phyloP scores from a whole-genome alignment of 2,797 vertebrate species.

The Sebastolobus alascanus region DNA sequence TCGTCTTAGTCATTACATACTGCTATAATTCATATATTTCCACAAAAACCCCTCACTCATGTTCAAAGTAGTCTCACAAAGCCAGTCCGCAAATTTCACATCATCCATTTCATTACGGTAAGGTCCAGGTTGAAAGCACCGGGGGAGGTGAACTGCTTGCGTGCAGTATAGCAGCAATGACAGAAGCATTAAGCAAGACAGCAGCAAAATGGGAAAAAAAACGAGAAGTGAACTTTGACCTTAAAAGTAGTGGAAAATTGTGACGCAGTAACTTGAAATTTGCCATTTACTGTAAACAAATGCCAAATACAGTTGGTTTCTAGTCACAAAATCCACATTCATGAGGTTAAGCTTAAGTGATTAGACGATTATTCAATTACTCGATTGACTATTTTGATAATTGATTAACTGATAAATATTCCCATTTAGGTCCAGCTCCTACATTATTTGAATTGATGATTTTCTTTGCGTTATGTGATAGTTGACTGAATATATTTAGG shows the following conservation, averaged over 20 bases:
- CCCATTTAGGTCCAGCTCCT: not conserved
- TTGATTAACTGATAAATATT: not conserved
- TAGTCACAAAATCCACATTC: not conserved
- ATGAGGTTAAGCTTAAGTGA: not conserved
- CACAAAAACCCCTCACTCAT: not conserved
- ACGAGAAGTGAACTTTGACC: conserved; percentile 12
- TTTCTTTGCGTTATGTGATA: not conserved
- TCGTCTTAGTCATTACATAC: conserved; percentile 1
- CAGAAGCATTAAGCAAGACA: not conserved
- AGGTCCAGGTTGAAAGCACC: not conserved
- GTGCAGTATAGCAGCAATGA: not conserved
- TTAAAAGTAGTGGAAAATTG: not conserved
- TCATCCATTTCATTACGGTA: not conserved
- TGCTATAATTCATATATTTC: not conserved
- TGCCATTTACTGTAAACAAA: not conserved
- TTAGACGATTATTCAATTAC: not conserved
- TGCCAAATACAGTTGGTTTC: not conserved
- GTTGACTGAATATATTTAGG: not conserved
- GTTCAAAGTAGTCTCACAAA: conserved; percentile 5
- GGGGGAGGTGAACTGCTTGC: not conserved
- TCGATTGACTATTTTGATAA: not conserved
- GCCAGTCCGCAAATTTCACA: not conserved
- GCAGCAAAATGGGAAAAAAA: not conserved
- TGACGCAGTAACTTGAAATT: not conserved
- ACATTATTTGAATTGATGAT: not conserved